Evolutionary conservation across 2,797 vertebrate genomes (phyloP), one percentile per base, ranked within the genome.

Genomic region (Adelosebastes latens): DNA sequence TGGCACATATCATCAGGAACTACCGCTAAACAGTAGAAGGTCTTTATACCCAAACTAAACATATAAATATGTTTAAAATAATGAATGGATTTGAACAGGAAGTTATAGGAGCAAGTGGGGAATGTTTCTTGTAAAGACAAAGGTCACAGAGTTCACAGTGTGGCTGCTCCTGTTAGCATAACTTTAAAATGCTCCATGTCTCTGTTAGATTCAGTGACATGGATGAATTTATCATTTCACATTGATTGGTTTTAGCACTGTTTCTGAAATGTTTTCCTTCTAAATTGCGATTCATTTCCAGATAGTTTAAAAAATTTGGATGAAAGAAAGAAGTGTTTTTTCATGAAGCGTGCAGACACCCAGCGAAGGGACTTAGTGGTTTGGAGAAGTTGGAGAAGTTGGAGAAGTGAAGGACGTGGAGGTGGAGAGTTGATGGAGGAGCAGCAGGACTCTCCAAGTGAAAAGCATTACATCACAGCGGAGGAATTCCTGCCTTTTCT

Each of bases 401-500:
- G 36, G 77, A 71, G 68, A 22, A 75, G 32, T 6, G 39, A n/a
- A 67, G 74, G 72, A 71, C 53, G 61, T 3, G 70, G 82, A 84
- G 84, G 80, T 75, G 83, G 77, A 87, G 83, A 8, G 53, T 82
- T 71, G 88, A 85, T 52, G 39, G 60, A 69, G 80, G 80, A 79
- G 88, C 86, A 83, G 86, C 78, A 79, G 89, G 83, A 72, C 84
- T 81, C 78, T 88, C 81, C 80, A 73, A 87, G 75, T 49, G 86
- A 91, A 90, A 85, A 82, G 87, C 55, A 36, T 90, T 94, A 96
- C 95, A 94, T 96, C 95, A 96, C 83, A 89, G 69, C 85, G 52
- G 74, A 94, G 93, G 95, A 96, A 96, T 96, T 94, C 89, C 87
- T 89, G 82, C 90, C 87, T 93, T 93, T 95, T 94, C 93, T 92